Evolutionary conservation across 2,797 vertebrate species (phyloP), one percentile per base, ranked within the genome.

Genomic region (Danio albolineatus): DNA sequence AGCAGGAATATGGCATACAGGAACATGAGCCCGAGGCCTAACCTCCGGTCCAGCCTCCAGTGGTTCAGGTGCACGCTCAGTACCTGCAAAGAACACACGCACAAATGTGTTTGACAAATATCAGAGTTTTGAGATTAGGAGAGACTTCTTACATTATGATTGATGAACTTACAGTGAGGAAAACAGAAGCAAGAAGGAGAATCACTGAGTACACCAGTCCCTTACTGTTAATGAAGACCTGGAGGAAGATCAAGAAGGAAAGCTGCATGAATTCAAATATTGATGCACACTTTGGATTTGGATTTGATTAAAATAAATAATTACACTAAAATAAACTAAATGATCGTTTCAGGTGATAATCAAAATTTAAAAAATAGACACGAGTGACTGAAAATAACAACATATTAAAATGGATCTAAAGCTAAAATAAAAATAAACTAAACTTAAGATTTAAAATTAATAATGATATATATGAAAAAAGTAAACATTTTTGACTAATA

Each of bases 171-270:
- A 95, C 94, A 73, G 94, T 94, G 8, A 95, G 92, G 6, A 83
- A 88, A 85, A 95, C 94, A 0, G 94, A 95, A 36, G 94, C 94
- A 82, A 95, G 78, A 49, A 95, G 92, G 80, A 95, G 90, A 62
- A 95, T 90, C 74, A 95, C 93, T 0, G 94, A 95, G 87, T 95
- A 95, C 67, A 95, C 88, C 87, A 95, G 88, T 8, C 94, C 94
- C 83, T 84, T 93, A 82, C 94, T 95, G 90, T 95, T 95, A 83
- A 95, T 95, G 49, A 87, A 91, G 73, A 95, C 94, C 94, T 95
- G 73, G 41, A 10, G 41, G 73, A 51, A 83, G 59, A 53, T 56
- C 17, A n/a, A 39, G 8, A 70, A 16, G 70, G 8, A 46, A 57
- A 44, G 21, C 28, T 13, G 41, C 44, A 48, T 44, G 54, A 54